Evolutionary conservation across 37 sponge, comb jelly and placozoan species (phyloP).

Genomic region (Ianthella basta): DNA sequence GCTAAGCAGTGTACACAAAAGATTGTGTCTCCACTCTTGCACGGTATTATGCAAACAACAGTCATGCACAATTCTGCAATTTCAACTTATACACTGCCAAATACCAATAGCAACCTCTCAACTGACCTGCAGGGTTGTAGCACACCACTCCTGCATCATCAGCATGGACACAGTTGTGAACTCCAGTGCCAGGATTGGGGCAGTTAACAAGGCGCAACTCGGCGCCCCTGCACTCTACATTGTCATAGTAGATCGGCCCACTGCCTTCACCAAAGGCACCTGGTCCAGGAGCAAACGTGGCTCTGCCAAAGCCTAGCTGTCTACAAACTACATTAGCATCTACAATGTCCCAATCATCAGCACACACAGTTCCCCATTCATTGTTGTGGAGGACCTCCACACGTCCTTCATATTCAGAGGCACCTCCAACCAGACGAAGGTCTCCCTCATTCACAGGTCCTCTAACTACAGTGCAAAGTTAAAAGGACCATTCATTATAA

Average conservation of each 20-base stretch:
- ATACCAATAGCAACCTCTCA: too few species aligned
- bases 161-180: neutral
- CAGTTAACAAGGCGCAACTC: slow-evolving; percentile 21
- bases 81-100: too few species aligned
- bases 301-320: slow-evolving; percentile 6
- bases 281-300: neutral
- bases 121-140: too few species aligned
- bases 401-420: neutral
- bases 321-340: slow-evolving; percentile 17
- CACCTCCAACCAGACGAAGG: neutral
- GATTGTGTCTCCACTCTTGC: too few species aligned
- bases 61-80: too few species aligned
- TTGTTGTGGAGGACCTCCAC: slow-evolving; percentile 11
- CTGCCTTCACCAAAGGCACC: slow-evolving; percentile 63
- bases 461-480: too few species aligned
- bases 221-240: slow-evolving; percentile 59
- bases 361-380: slow-evolving; percentile 16
- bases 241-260: slow-evolving; percentile 59
- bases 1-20: too few species aligned
- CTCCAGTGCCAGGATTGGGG: neutral
- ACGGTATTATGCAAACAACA: too few species aligned
- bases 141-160: slow-evolving; percentile 19
- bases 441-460: too few species aligned
- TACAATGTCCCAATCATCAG: slow-evolving; percentile 4
- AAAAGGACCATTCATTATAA: too few species aligned